phyloP scores from a whole-genome alignment of 2,888 invertebrate species.

The Stegophylla sp. region DNA sequence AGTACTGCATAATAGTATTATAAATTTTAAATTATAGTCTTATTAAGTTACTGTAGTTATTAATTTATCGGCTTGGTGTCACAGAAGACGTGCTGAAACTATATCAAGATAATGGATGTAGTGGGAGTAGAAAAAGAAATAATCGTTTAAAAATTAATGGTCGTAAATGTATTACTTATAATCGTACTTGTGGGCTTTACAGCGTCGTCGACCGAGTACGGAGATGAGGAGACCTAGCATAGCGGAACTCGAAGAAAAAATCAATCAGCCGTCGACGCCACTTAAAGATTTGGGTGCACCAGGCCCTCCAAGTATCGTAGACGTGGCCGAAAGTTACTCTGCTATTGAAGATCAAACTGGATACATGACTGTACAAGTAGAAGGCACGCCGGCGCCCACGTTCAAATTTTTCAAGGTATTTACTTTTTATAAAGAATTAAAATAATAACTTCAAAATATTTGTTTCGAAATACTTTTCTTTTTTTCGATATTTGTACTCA shows the following conservation, averaged over 20 bases:
- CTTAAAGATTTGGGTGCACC: slow-evolving; percentile 79
- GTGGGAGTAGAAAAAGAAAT: slow-evolving; percentile 9
- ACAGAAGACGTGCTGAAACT: slow-evolving; percentile 12
- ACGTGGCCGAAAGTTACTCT: slow-evolving; percentile 92
- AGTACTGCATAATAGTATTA: too few relatives aligned
- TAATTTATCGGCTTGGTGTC: slow-evolving; percentile 44
- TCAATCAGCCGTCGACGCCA: slow-evolving; percentile 90
- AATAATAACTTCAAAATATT: too few relatives aligned
- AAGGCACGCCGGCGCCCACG: slow-evolving; percentile 92
- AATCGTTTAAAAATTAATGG: neutral
- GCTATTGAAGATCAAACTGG: slow-evolving; percentile 96
- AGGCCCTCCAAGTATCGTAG: slow-evolving; percentile 88
- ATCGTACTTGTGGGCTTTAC: slow-evolving; percentile 34
- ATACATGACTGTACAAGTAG: slow-evolving; percentile 89
- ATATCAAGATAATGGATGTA: slow-evolving; percentile 30
- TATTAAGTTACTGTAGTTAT: slow-evolving; percentile 29
- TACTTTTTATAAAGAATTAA: neutral
- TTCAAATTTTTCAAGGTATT: slow-evolving; percentile 88
- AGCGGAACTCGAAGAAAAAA: slow-evolving; percentile 86
- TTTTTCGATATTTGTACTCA: too few relatives aligned
- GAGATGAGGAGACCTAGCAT: slow-evolving; percentile 89
- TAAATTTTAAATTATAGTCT: too few relatives aligned
- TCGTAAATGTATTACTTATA: neutral
- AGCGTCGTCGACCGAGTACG: slow-evolving; percentile 86
- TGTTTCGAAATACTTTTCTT: too few relatives aligned